Conservation (phyloP, 2,113 vertebrate genomes). For the Empidonax traillii region DNA sequence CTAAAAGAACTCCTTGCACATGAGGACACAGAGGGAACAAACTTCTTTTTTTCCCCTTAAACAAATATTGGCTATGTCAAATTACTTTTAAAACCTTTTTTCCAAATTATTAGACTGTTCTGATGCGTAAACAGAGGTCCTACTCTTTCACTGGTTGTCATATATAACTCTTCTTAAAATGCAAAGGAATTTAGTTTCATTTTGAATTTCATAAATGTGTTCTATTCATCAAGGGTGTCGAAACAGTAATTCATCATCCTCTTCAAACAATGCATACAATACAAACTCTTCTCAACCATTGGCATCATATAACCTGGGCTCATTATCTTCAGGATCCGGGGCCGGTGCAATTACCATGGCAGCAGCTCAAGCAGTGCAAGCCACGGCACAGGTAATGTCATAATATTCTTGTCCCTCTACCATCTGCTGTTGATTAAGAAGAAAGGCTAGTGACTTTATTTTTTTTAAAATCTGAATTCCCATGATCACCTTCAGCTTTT, state of each 20-base stretch:
- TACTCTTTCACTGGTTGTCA: slow-evolving; percentile 41
- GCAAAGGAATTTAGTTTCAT: slow-evolving; percentile 63
- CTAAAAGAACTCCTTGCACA: neutral
- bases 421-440: slow-evolving; percentile 58
- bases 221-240: slow-evolving; percentile 86
- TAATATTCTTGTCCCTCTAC: slow-evolving; percentile 19
- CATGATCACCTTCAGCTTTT: neutral
- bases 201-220: slow-evolving; percentile 72
- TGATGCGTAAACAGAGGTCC: neutral
- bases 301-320: slow-evolving; percentile 91
- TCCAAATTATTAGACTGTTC: neutral
- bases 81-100: neutral
- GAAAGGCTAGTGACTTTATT: slow-evolving; percentile 69
- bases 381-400: slow-evolving; percentile 89
- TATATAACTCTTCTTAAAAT: slow-evolving; percentile 49
- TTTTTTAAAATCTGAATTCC: neutral
- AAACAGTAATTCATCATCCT: slow-evolving; percentile 87
- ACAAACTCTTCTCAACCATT: slow-evolving; percentile 92
- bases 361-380: slow-evolving; percentile 97
- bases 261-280: slow-evolving; percentile 90
- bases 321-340: slow-evolving; percentile 88
- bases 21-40: neutral
- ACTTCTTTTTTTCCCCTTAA: neutral
- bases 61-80: neutral
- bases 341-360: slow-evolving; percentile 99